phyloP scores from a whole-genome alignment of 2,888 invertebrate genomes.

The Leucoptera coffeella region DNA sequence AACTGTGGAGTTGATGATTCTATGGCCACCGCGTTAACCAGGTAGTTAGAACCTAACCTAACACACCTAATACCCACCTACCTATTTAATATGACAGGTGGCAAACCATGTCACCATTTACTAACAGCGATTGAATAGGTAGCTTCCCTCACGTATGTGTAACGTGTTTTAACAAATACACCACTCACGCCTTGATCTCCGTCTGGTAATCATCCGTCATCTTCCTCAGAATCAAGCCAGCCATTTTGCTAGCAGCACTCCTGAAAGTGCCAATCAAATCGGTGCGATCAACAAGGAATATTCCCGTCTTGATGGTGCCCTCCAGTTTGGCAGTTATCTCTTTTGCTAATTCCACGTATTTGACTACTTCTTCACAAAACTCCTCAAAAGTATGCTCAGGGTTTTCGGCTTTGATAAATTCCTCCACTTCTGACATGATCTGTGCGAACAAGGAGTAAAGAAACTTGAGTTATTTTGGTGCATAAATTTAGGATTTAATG shows the following conservation, averaged over 20 bases:
- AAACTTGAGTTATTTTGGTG: too few species aligned
- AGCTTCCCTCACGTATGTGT: too few species aligned
- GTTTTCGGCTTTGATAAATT: constrained; percentile 61
- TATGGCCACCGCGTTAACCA: too few species aligned
- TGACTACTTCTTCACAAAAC: constrained; percentile 53
- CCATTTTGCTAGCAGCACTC: constrained; percentile 60
- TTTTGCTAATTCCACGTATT: constrained; percentile 57
- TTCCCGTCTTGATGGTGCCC: constrained; percentile 68
- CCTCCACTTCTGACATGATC: constrained; percentile 57
- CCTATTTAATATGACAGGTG: too few species aligned
- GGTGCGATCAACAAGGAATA: constrained; percentile 79
- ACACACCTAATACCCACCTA: too few species aligned
- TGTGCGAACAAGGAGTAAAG: too few species aligned
- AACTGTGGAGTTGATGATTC: too few species aligned
- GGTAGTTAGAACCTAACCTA: too few species aligned
- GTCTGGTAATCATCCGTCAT: constrained; percentile 78
- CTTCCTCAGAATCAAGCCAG: constrained; percentile 61
- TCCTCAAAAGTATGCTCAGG: constrained; percentile 59
- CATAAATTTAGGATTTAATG: too few species aligned
- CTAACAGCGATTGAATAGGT: too few species aligned
- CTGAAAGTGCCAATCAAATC: constrained; percentile 70
- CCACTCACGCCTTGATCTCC: constrained; percentile 66
- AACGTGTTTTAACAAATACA: neutral
- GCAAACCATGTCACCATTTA: too few species aligned
- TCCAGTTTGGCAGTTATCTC: constrained; percentile 56